A percentile compares a stretch with the other conserved stretches of the same genome.
Conservation (phyloP, 2,888 invertebrate species). For the Melinopterus prodromus region DNA sequence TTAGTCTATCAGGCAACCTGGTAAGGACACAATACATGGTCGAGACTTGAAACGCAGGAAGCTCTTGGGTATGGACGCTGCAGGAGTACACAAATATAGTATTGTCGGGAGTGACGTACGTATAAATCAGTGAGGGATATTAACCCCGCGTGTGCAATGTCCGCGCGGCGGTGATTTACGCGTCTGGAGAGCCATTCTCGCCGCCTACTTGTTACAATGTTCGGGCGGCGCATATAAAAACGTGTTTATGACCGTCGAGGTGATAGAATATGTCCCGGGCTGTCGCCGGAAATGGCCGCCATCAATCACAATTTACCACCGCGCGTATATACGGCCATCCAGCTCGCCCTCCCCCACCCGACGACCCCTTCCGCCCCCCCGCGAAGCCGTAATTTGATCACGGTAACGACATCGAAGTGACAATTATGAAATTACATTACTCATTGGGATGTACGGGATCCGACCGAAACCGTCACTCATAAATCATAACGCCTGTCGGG, state of each 20-base stretch:
- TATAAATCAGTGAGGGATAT: constrained; percentile 59
- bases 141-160: constrained; percentile 61
- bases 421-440: constrained; percentile 61
- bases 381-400: constrained; percentile 54
- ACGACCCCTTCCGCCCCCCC: constrained; percentile 26
- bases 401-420: constrained; percentile 57
- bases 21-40: neutral
- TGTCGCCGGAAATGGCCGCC: constrained; percentile 58
- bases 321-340: constrained; percentile 15
- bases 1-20: neutral
- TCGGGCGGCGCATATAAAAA: constrained; percentile 57
- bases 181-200: constrained; percentile 57
- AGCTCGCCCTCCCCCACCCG: constrained; percentile 26
- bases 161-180: constrained; percentile 59
- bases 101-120: constrained; percentile 35
- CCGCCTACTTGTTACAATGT: constrained; percentile 58
- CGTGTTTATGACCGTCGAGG: constrained; percentile 57
- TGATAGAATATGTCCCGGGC: constrained; percentile 56
- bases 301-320: constrained; percentile 58
- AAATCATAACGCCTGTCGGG: constrained; percentile 53
- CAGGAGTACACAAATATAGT: constrained; percentile 27
- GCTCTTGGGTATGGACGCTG: neutral
- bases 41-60: neutral
- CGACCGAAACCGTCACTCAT: constrained; percentile 54
- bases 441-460: constrained; percentile 57